A percentile compares a stretch with the other conserved stretches of the same genome.
Conservation (phyloP, 2,113 vertebrate genomes). For the Martes martes region DNA sequence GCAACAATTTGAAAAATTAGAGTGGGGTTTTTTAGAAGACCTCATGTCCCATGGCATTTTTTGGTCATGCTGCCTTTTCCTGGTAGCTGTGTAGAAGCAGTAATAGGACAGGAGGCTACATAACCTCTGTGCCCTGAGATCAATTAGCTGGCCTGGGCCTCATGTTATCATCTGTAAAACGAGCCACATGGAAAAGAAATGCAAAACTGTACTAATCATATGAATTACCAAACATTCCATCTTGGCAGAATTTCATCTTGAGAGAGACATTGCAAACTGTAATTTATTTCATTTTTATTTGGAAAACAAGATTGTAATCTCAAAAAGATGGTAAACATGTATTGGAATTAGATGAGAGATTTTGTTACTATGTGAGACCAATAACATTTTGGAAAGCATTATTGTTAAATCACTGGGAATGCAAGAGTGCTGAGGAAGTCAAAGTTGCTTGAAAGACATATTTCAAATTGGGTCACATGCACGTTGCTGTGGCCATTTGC, state of each 20-base stretch:
- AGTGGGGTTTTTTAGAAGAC: conserved; percentile 21
- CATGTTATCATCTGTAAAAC: not conserved
- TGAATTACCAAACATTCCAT: not conserved
- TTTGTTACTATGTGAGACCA: not conserved
- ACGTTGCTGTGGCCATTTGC: not conserved
- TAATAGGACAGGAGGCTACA: not conserved
- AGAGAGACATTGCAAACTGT: not conserved
- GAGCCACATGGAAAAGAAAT: not conserved
- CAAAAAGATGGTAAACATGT: not conserved
- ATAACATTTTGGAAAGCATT: not conserved
- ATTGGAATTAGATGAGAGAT: not conserved
- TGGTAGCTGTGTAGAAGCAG: not conserved
- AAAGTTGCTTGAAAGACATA: not conserved
- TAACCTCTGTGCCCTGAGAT: conserved; percentile 28
- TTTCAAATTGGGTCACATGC: not conserved
- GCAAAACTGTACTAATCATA: not conserved
- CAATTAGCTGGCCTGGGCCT: conserved; percentile 32
- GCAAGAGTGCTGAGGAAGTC: not conserved
- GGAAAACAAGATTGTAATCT: not conserved
- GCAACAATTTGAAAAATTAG: conserved; percentile 22
- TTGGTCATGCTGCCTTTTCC: conserved; percentile 38
- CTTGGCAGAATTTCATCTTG: not conserved
- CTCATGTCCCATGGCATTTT: not conserved
- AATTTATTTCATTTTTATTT: conserved; percentile 1
- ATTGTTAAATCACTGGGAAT: not conserved